Evolutionary conservation across 92 coral and sea anemone genomes (phyloP).

Genomic region (Pocillopora grandis): DNA sequence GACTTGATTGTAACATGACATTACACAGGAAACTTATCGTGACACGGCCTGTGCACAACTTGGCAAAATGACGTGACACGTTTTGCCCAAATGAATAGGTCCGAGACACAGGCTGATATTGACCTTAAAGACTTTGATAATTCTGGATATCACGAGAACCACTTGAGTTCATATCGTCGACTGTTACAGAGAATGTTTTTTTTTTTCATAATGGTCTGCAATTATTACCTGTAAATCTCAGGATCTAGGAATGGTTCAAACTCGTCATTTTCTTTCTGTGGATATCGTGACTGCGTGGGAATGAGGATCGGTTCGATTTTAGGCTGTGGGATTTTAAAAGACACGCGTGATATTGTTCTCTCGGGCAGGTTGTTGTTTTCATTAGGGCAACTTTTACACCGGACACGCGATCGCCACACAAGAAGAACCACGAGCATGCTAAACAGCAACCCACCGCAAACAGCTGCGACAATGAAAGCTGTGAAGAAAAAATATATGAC

Average conservation of each 20-base stretch:
- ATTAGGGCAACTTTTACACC: slow-evolving; percentile 2
- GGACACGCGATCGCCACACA: slow-evolving; percentile 18
- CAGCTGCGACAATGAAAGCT: slow-evolving; percentile 36
- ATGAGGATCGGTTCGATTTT: slow-evolving; percentile 19
- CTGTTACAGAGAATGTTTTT: too few relatives aligned
- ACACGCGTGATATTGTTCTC: slow-evolving; percentile 7
- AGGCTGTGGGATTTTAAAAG: slow-evolving; percentile 36
- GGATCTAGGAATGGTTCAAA: slow-evolving; percentile 25
- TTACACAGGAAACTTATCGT: too few relatives aligned
- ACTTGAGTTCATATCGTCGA: too few relatives aligned
- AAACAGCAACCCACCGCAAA: slow-evolving; percentile 28
- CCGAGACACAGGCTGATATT: too few relatives aligned
- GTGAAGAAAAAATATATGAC: neutral
- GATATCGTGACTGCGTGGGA: slow-evolving; percentile 18
- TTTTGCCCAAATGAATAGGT: too few relatives aligned
- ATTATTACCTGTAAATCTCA: slow-evolving; percentile 31
- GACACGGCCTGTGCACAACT: too few relatives aligned
- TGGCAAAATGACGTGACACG: too few relatives aligned
- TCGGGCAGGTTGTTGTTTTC: slow-evolving; percentile 8
- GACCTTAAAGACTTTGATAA: too few relatives aligned
- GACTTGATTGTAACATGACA: too few relatives aligned
- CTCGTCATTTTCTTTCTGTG: slow-evolving; percentile 25
- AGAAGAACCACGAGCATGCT: slow-evolving; percentile 23
- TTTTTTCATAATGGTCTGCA: neutral
- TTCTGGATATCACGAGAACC: too few relatives aligned